Percentiles rank a stretch among this genome's conserved stretches.
Conservation (phyloP, 2,113 vertebrate genomes). For the Anoplopoma fimbria region DNA sequence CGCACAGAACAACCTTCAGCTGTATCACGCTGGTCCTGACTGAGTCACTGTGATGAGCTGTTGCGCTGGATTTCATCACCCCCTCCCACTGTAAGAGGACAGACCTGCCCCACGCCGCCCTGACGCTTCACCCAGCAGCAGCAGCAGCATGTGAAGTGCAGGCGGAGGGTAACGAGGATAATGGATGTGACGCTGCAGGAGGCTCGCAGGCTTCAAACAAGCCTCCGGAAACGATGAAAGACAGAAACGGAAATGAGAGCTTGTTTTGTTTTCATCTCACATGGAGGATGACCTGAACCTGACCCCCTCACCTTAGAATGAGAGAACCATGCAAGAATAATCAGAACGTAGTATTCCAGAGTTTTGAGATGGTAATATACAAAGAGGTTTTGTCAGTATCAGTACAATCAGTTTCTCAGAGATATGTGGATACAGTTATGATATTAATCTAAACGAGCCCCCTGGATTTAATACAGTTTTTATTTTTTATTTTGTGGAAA, state of each 20-base stretch:
- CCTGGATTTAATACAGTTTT: background rate
- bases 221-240: background rate
- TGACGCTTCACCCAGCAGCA: background rate
- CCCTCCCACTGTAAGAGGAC: slow-evolving; percentile 23
- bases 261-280: background rate
- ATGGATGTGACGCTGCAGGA: background rate
- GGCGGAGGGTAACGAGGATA: background rate
- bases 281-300: background rate
- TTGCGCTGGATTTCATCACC: slow-evolving; percentile 63
- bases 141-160: background rate
- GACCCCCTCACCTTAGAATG: background rate
- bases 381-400: background rate
- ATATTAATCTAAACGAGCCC: too few species aligned
- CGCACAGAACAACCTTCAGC: slow-evolving; percentile 34
- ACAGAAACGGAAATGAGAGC: slow-evolving; percentile 8
- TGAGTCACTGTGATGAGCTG: slow-evolving; percentile 37
- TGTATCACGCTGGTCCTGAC: slow-evolving; percentile 30
- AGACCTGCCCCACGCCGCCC: background rate
- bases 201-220: slow-evolving; percentile 20
- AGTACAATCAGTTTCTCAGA: background rate
- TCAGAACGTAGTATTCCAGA: background rate
- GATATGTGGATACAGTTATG: background rate
- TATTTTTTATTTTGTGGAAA: background rate
- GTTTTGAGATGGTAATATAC: background rate
- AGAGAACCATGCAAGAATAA: background rate